phyloP scores from a whole-genome alignment of 1,140 invertebrate species.

The Oncopodura yosiiana region DNA sequence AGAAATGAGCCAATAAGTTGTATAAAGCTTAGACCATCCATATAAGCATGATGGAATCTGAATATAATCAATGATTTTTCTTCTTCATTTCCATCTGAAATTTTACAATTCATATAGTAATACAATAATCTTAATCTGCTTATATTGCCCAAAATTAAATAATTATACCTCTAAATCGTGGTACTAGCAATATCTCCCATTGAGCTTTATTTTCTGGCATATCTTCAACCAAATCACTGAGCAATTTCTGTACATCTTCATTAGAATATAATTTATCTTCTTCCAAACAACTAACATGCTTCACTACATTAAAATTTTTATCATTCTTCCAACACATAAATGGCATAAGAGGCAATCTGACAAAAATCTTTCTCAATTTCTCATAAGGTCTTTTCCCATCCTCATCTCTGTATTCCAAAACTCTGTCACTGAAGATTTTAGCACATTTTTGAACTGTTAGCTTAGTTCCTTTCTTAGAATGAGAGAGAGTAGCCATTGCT shows the following conservation, averaged over 20 bases:
- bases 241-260: slow-evolving; percentile 5
- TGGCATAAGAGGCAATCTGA: neutral
- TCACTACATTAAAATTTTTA: slow-evolving; percentile 1
- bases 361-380: slow-evolving; percentile 12
- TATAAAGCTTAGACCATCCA: slow-evolving; percentile 6
- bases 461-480: too few species aligned
- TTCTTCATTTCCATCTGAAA: slow-evolving; percentile 1
- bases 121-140: neutral
- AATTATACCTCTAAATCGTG: slow-evolving; percentile 1
- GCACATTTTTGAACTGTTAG: slow-evolving; percentile 12
- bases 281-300: neutral
- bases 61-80: neutral
- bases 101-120: neutral
- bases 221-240: neutral
- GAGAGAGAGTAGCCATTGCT: too few species aligned
- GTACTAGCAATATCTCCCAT: slow-evolving; percentile 9
- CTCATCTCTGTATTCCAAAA: neutral
- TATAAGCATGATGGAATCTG: slow-evolving; percentile 15
- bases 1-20: neutral
- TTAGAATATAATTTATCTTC: slow-evolving; percentile 4
- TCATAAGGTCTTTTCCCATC: slow-evolving; percentile 9
- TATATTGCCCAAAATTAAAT: neutral
- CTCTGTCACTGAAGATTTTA: neutral
- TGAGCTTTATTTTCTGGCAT: slow-evolving; percentile 12
- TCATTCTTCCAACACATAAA: slow-evolving; percentile 13